Evolutionary conservation across 2,888 invertebrate genomes (phyloP).

Genomic region (Sceliomorpha sp.): DNA sequence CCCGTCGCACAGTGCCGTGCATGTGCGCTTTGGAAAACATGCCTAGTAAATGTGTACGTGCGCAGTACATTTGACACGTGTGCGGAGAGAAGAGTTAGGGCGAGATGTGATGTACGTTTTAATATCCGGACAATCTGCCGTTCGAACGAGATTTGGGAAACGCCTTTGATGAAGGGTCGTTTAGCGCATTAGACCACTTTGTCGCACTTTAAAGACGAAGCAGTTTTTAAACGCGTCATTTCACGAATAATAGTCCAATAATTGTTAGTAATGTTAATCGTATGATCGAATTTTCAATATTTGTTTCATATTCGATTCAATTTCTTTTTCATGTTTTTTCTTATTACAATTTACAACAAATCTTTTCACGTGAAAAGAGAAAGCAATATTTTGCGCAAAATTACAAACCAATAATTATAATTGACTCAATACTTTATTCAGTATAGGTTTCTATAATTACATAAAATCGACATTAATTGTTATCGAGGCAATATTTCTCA

Average conservation of each 20-base stretch:
- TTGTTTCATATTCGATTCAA: neutral
- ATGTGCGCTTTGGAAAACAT: slow-evolving; percentile 37
- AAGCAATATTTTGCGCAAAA: too few relatives aligned
- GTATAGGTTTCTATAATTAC: too few relatives aligned
- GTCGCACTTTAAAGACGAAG: slow-evolving; percentile 14
- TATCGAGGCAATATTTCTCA: too few relatives aligned
- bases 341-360: too few relatives aligned
- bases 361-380: too few relatives aligned
- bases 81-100: slow-evolving; percentile 41
- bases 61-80: slow-evolving; percentile 28
- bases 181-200: slow-evolving; percentile 30
- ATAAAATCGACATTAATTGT: too few relatives aligned
- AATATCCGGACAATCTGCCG: slow-evolving; percentile 60
- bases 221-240: slow-evolving; percentile 8
- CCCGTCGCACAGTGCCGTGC: slow-evolving; percentile 28
- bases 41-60: slow-evolving; percentile 24
- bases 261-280: neutral
- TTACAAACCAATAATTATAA: too few relatives aligned
- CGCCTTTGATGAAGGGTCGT: slow-evolving; percentile 24
- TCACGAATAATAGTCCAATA: neutral
- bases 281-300: too few relatives aligned
- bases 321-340: too few relatives aligned
- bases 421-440: too few relatives aligned
- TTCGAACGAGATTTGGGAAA: slow-evolving; percentile 29
- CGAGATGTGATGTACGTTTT: slow-evolving; percentile 55